Percentiles rank a stretch among this genome's conserved stretches.
Conservation (phyloP, 2,888 invertebrate species). For the Congeria kusceri region DNA sequence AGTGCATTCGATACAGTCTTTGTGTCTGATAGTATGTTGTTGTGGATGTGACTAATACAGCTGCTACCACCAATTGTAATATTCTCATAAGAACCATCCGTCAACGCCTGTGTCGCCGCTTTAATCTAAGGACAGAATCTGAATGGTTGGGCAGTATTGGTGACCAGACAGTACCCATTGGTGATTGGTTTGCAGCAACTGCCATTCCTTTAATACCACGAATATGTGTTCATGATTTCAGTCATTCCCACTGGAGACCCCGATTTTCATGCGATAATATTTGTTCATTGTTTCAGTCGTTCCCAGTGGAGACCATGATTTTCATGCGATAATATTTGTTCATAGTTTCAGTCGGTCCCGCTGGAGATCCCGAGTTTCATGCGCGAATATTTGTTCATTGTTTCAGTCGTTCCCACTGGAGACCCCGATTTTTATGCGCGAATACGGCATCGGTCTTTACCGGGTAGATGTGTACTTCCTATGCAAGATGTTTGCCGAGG, state of each 20-base stretch:
- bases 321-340: constrained; percentile 68
- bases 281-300: constrained; percentile 69
- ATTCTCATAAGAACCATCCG: too few relatives aligned
- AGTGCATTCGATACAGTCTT: too few relatives aligned
- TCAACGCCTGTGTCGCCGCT: too few relatives aligned
- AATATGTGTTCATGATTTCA: constrained; percentile 54
- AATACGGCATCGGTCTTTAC: constrained; percentile 81
- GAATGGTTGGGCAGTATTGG: too few relatives aligned
- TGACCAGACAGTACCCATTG: neutral
- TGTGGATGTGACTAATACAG: too few relatives aligned
- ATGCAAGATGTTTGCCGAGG: constrained; percentile 80
- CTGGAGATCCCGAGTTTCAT: constrained; percentile 80
- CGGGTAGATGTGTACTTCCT: constrained; percentile 80
- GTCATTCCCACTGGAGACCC: constrained; percentile 80
- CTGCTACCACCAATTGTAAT: too few relatives aligned
- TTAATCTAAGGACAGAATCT: too few relatives aligned
- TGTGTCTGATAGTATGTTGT: too few relatives aligned
- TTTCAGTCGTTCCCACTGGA: constrained; percentile 80
- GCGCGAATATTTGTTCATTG: too few relatives aligned
- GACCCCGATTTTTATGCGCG: constrained; percentile 79
- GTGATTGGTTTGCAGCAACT: too few relatives aligned
- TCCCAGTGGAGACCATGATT: constrained; percentile 79
- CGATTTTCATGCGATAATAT: constrained; percentile 75
- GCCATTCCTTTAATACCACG: constrained; percentile 24
- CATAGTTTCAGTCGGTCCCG: constrained; percentile 76